Conservation (phyloP, 2,888 invertebrate species). For the Drosophila suboccidentalis region DNA sequence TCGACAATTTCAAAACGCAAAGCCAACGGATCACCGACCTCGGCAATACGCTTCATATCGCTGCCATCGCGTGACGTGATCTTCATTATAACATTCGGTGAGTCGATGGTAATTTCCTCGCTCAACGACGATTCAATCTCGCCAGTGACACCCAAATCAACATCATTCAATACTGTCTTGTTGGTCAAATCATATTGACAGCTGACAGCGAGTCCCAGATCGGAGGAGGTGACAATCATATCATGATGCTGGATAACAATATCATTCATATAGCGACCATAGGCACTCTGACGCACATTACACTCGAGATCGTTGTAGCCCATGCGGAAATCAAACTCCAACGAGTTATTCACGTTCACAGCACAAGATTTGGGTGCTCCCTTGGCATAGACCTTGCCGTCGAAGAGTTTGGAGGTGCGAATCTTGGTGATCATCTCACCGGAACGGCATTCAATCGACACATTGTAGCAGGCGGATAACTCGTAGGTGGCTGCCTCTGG, state of each 20-base stretch:
- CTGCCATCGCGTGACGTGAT: conserved; percentile 94
- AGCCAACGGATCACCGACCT: conserved; percentile 96
- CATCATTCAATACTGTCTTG: conserved; percentile 96
- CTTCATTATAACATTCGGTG: conserved; percentile 97
- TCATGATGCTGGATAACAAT: conserved; percentile 98
- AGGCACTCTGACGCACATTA: conserved; percentile 93
- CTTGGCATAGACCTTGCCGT: conserved; percentile 97
- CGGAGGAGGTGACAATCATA: conserved; percentile 97
- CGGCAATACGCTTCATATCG: conserved; percentile 94
- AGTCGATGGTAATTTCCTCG: conserved; percentile 96
- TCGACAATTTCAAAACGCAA: conserved; percentile 96
- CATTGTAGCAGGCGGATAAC: conserved; percentile 96
- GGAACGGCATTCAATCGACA: conserved; percentile 95
- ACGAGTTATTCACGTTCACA: conserved; percentile 93
- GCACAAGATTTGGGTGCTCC: conserved; percentile 97
- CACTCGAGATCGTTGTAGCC: conserved; percentile 96
- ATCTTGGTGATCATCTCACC: conserved; percentile 97
- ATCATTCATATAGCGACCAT: conserved; percentile 95
- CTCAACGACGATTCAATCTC: conserved; percentile 94
- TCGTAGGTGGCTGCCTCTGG: conserved; percentile 96
- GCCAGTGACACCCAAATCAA: conserved; percentile 94
- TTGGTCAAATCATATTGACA: conserved; percentile 98
- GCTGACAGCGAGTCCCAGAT: conserved; percentile 96
- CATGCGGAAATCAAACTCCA: conserved; percentile 96
- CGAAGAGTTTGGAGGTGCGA: conserved; percentile 95